These are phyloP conservation scores for Lytechinus pictus DNA, from an alignment of 35 echinoderm and acorn worm species.

Conservation along the genomic window DNA sequence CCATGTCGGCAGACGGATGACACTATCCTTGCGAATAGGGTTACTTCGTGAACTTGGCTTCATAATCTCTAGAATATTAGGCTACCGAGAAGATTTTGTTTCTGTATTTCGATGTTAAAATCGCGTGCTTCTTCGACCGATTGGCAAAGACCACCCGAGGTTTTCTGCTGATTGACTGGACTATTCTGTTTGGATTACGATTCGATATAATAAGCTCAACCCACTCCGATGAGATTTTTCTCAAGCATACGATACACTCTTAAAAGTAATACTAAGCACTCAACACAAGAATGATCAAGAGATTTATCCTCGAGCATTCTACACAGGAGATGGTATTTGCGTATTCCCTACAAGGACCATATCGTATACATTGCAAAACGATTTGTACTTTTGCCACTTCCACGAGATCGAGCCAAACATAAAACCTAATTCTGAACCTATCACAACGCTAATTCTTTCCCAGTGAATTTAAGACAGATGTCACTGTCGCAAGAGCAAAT, in stretches of 20 bases:
- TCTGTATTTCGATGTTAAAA: not conserved
- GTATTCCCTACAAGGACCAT: not conserved
- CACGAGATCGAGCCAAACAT: no score
- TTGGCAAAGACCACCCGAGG: slow-evolving; percentile 26
- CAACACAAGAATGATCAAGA: not conserved
- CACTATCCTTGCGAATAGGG: not conserved
- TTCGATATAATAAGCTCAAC: slow-evolving; percentile 4
- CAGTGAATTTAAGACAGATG: no score
- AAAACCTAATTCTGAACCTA: no score
- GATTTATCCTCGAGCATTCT: not conserved
- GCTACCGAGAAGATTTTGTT: not conserved
- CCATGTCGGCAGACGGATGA: not conserved
- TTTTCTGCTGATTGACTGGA: slow-evolving; percentile 7
- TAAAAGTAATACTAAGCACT: not conserved
- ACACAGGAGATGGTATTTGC: not conserved
- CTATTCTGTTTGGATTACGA: slow-evolving; percentile 13
- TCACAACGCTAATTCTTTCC: no score
- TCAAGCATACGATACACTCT: not conserved
- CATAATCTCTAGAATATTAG: not conserved
- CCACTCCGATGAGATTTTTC: not conserved
- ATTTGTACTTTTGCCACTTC: no score
- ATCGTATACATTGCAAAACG: not conserved
- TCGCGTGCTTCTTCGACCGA: slow-evolving; percentile 6
- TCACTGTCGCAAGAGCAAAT: no score
- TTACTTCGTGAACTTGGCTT: not conserved